Evolutionary conservation across 2,888 invertebrate species (phyloP).

Genomic region (Dione juno): DNA sequence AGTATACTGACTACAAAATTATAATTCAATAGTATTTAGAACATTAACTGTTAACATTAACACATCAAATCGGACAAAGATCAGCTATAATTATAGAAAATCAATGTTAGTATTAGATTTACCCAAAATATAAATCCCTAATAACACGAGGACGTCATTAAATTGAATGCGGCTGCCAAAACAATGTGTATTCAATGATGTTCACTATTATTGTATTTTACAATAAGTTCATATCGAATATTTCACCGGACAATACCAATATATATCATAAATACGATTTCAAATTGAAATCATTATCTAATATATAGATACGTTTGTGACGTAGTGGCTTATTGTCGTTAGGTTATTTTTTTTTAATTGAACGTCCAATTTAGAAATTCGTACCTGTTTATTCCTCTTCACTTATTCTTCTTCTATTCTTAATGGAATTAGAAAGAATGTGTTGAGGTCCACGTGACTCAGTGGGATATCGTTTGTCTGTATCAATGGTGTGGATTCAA

Average conservation of each 20-base stretch:
- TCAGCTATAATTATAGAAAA: neutral
- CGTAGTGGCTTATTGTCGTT: neutral
- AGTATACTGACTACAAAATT: neutral
- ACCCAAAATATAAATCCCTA: neutral
- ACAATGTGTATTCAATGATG: slow-evolving; percentile 37
- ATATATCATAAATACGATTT: slow-evolving; percentile 2
- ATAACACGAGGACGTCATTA: slow-evolving; percentile 19
- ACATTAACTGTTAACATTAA: neutral
- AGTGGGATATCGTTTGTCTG: no score
- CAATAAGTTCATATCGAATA: slow-evolving; percentile 18
- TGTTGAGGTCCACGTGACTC: no score
- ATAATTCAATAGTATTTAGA: neutral
- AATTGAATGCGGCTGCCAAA: slow-evolving; percentile 43
- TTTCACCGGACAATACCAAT: slow-evolving; percentile 10
- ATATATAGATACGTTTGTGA: neutral
- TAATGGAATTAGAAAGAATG: no score
- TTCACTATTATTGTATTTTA: slow-evolving; percentile 32
- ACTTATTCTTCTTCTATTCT: no score
- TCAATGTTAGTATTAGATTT: slow-evolving; percentile 25
- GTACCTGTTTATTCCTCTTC: no score
- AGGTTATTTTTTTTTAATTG: no score
- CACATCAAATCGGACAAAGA: neutral
- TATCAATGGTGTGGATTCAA: no score
- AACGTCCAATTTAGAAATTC: no score
- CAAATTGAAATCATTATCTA: slow-evolving; percentile 10